Percentiles rank a stretch among this genome's conserved stretches.
Evolutionary conservation across 2,888 invertebrate genomes (phyloP).

Genomic region (Ochlodes sylvanus): DNA sequence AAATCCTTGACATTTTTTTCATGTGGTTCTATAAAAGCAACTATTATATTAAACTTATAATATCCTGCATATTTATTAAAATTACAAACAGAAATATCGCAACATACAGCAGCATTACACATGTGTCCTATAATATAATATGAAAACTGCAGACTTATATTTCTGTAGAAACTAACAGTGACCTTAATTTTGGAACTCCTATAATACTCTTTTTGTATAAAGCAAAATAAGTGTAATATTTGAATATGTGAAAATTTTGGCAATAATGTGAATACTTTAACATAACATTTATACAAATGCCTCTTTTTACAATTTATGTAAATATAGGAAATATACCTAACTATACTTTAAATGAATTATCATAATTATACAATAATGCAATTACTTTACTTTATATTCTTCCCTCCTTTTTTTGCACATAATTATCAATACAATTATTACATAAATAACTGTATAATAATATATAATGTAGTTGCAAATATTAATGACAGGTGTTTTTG

Average conservation of each 20-base stretch:
- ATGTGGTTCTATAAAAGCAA: background rate
- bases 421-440: conserved; percentile 6
- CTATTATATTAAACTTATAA: too few relatives aligned
- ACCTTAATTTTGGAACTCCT: too few relatives aligned
- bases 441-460: conserved; percentile 2
- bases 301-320: background rate
- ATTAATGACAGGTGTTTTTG: conserved; percentile 1
- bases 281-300: background rate
- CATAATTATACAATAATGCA: background rate
- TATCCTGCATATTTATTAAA: background rate
- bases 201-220: too few relatives aligned
- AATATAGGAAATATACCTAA: background rate
- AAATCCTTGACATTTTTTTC: background rate
- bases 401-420: background rate
- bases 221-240: too few relatives aligned
- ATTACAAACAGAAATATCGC: background rate
- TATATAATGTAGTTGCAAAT: background rate
- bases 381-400: background rate
- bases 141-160: background rate
- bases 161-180: background rate
- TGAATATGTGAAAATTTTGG: background rate
- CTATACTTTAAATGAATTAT: background rate
- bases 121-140: background rate
- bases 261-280: background rate
- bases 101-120: background rate